These are phyloP conservation scores for Punctoribates punctum DNA, from an alignment of 2,888 invertebrate species.

Conservation along the genomic window DNA sequence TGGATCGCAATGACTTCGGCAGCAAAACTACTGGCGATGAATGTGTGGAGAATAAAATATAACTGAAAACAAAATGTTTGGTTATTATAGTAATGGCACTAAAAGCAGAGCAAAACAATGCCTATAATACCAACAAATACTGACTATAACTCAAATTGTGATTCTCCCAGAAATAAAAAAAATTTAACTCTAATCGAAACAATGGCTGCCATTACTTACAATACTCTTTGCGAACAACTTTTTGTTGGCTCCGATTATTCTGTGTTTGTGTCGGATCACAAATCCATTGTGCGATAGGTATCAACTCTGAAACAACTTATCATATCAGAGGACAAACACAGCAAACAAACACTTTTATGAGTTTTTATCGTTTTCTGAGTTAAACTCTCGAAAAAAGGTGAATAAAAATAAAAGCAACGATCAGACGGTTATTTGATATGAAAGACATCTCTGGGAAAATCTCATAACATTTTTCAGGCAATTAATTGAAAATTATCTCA, in stretches of 20 bases:
- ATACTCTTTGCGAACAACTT: neutral
- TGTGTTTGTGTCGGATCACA: no score
- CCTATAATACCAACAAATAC: neutral
- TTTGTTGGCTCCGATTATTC: neutral
- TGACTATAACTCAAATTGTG: constrained; percentile 8
- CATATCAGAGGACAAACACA: no score
- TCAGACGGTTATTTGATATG: no score
- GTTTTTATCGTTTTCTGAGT: no score
- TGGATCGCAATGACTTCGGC: neutral
- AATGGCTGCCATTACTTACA: neutral
- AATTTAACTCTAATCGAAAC: constrained; percentile 5
- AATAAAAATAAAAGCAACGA: no score
- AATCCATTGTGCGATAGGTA: neutral
- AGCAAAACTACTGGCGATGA: constrained; percentile 11
- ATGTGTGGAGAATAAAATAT: constrained; percentile 25
- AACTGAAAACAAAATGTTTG: constrained; percentile 23
- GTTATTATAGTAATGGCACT: constrained; percentile 19
- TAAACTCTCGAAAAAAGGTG: no score
- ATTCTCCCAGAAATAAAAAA: neutral
- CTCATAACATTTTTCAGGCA: no score
- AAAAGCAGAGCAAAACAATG: neutral
- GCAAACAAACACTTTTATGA: no score
- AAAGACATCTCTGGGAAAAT: no score
- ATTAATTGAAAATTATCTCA: no score
- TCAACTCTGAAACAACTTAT: neutral